Conservation (phyloP, 2,888 invertebrate species). For the Drosophila heteroneura region DNA sequence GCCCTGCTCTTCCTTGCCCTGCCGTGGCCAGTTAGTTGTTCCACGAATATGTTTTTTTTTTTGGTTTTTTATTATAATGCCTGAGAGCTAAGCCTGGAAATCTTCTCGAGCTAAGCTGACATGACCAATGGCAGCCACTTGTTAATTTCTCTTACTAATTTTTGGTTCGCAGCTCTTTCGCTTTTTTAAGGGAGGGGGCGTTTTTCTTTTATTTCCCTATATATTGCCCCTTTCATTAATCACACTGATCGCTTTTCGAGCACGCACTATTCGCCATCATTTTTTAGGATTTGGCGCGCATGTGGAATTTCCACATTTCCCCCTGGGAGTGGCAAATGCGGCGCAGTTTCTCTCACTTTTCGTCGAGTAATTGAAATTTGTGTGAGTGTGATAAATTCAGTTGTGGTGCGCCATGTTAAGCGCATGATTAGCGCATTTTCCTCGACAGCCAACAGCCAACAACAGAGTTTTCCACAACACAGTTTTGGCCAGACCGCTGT, state of each 20-base stretch:
- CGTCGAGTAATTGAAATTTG: conserved; percentile 72
- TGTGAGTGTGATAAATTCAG: conserved; percentile 74
- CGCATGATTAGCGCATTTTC: conserved; percentile 77
- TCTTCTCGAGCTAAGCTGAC: conserved; percentile 68
- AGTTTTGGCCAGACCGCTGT: conserved; percentile 34
- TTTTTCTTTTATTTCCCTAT: conserved; percentile 3
- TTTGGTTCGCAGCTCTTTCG: conserved; percentile 48
- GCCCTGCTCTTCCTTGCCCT: background rate
- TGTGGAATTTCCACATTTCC: conserved; percentile 48
- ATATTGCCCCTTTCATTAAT: conserved; percentile 74
- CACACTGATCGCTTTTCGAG: conserved; percentile 81
- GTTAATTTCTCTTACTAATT: conserved; percentile 78
- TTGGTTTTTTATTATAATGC: conserved; percentile 25
- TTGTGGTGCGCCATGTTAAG: conserved; percentile 62
- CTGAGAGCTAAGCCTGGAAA: conserved; percentile 38
- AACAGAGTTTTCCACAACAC: conserved; percentile 11
- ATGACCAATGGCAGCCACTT: conserved; percentile 79
- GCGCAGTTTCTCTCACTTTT: conserved; percentile 39
- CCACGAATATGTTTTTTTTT: conserved; percentile 40
- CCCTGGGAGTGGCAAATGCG: conserved; percentile 32
- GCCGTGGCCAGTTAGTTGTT: conserved; percentile 24
- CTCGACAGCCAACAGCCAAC: conserved; percentile 15
- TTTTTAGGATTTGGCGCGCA: conserved; percentile 78
- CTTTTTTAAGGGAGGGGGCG: conserved; percentile 11
- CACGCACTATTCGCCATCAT: conserved; percentile 77